Percentiles rank a stretch among this genome's conserved stretches.
Conservation (phyloP, 2,797 vertebrate species). For the Merluccius polli region DNA sequence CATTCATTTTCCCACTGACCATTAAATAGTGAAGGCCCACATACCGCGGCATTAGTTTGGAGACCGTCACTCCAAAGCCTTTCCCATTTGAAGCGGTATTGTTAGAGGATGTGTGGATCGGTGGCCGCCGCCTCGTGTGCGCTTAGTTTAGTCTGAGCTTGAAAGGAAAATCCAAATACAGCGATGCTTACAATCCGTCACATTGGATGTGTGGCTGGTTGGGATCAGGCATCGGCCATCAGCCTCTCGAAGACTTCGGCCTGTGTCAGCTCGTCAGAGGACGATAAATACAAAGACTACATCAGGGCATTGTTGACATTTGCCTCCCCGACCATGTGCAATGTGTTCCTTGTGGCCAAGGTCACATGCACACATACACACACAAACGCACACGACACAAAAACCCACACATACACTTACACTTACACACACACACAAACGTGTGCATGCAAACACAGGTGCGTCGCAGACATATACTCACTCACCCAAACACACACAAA, state of each 20-base stretch:
- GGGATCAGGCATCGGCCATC: constrained; percentile 32
- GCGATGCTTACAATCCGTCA: not conserved
- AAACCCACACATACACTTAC: not conserved
- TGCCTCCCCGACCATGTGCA: constrained; percentile 40
- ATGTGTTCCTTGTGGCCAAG: constrained; percentile 9
- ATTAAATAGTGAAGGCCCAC: constrained; percentile 25
- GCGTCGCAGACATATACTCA: not conserved
- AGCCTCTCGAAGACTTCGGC: not conserved
- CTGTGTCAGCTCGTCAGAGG: constrained; percentile 48
- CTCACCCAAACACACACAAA: not conserved
- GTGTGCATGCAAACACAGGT: not conserved
- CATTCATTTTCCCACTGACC: constrained; percentile 35
- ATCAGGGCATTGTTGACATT: constrained; percentile 35
- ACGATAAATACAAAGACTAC: constrained; percentile 24
- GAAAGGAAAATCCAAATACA: not conserved
- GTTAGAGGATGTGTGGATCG: constrained; percentile 13
- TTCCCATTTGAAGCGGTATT: constrained; percentile 15
- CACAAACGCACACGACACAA: not conserved
- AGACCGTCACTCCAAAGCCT: constrained; percentile 29
- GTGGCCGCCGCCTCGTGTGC: not conserved
- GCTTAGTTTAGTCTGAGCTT: constrained; percentile 44
- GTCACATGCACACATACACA: constrained; percentile 9
- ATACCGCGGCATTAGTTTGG: constrained; percentile 43
- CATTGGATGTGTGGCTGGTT: not conserved
- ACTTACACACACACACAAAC: not conserved